Conservation (phyloP, 2,113 vertebrate genomes). For the Ammodytes dubius region DNA sequence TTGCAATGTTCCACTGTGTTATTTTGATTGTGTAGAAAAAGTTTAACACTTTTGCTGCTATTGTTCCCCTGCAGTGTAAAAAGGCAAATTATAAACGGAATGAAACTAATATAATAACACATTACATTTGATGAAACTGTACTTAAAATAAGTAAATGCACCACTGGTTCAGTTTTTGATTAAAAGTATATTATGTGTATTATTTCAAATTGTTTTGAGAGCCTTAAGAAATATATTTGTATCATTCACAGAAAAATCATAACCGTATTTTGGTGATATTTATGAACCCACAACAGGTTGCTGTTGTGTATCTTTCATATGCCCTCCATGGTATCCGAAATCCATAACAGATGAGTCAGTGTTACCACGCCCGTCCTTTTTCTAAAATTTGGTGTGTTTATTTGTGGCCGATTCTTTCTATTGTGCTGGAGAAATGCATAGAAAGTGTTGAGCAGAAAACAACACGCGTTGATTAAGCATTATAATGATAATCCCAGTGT, state of each 20-base stretch:
- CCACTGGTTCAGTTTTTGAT: background rate
- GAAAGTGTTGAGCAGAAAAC: background rate
- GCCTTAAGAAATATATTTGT: slow-evolving; percentile 20
- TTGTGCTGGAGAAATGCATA: background rate
- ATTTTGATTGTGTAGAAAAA: background rate
- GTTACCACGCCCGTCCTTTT: slow-evolving; percentile 19
- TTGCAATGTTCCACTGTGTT: slow-evolving; percentile 5
- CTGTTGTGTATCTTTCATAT: slow-evolving; percentile 55
- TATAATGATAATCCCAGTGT: slow-evolving; percentile 16
- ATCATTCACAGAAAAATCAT: background rate
- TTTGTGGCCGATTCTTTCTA: background rate
- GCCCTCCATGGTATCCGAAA: background rate
- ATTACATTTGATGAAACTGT: background rate
- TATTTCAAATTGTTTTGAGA: slow-evolving; percentile 8
- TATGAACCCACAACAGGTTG: slow-evolving; percentile 56
- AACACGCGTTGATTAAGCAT: background rate
- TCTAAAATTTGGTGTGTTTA: background rate
- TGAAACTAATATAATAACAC: slow-evolving; percentile 1
- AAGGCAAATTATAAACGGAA: background rate
- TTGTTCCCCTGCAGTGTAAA: background rate
- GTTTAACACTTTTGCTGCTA: background rate
- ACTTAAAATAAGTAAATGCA: background rate
- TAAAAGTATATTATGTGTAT: background rate
- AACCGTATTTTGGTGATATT: background rate
- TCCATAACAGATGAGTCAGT: slow-evolving; percentile 27